Conservation (phyloP, 1,140 invertebrate genomes). For the Ctenoplectra terminalis region DNA sequence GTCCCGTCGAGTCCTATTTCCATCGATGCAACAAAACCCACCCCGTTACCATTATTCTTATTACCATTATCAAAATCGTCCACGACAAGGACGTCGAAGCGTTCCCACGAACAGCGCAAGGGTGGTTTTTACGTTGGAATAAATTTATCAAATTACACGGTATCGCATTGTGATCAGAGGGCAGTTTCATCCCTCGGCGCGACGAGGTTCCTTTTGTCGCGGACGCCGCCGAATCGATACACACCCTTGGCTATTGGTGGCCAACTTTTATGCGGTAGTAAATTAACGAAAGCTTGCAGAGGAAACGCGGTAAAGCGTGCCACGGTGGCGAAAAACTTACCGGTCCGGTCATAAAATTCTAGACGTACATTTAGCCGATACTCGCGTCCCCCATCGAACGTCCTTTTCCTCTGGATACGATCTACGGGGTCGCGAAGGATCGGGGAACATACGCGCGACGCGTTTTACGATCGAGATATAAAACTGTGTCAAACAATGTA, state of each 20-base stretch:
- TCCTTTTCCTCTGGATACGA: too few species aligned
- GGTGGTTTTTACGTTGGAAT: neutral
- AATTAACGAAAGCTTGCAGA: conserved; percentile 48
- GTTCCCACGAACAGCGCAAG: neutral
- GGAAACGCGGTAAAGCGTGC: conserved; percentile 30
- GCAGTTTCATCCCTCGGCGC: too few species aligned
- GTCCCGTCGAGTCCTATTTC: too few species aligned
- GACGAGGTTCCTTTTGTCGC: too few species aligned
- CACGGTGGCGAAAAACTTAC: conserved; percentile 48
- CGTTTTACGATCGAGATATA: conserved; percentile 45
- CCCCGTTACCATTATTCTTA: neutral
- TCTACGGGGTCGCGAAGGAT: too few species aligned
- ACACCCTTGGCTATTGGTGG: neutral
- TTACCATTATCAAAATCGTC: neutral
- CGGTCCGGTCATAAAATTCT: conserved; percentile 50
- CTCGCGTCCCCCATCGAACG: too few species aligned
- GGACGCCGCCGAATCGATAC: conserved; percentile 37
- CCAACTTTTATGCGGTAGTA: conserved; percentile 64
- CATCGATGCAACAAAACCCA: neutral
- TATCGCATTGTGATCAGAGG: too few species aligned
- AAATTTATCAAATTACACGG: conserved; percentile 45
- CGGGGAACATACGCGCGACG: conserved; percentile 21
- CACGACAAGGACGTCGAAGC: accelerated
- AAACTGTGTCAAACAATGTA: conserved; percentile 43
- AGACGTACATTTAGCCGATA: too few species aligned